phyloP scores from a whole-genome alignment of 2,888 invertebrate genomes.

The Gymnosoma rotundatum region DNA sequence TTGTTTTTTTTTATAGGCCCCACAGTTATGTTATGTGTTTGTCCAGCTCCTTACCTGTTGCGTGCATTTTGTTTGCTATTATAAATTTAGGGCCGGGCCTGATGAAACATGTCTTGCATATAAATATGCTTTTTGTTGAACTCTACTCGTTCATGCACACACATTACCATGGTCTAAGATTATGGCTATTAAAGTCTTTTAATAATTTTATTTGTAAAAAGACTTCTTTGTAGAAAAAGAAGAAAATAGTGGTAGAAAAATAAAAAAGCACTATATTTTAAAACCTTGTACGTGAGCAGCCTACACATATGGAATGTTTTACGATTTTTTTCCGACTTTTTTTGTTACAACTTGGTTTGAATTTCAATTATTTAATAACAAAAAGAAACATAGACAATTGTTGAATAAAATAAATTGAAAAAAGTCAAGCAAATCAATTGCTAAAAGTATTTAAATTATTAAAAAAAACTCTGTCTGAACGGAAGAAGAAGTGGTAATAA shows the following conservation, averaged over 20 bases:
- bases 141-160: conserved; percentile 51
- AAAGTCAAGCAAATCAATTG: conserved; percentile 13
- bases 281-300: conserved; percentile 80
- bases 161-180: conserved; percentile 64
- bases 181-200: conserved; percentile 66
- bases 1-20: conserved; percentile 3
- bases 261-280: conserved; percentile 76
- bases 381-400: conserved; percentile 15
- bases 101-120: conserved; percentile 64
- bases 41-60: background rate
- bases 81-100: conserved; percentile 56
- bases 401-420: conserved; percentile 34
- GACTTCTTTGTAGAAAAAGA: conserved; percentile 5
- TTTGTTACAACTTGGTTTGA: conserved; percentile 64
- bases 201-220: conserved; percentile 55
- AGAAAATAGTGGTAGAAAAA: conserved; percentile 38
- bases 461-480: background rate
- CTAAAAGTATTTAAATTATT: background rate
- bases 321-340: conserved; percentile 11
- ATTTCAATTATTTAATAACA: conserved; percentile 61
- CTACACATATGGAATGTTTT: conserved; percentile 74
- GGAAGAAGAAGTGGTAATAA: background rate
- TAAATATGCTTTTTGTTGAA: conserved; percentile 53
- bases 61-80: background rate
- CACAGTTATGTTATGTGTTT: background rate